These are phyloP conservation scores for Pseudococcus viburni DNA, from an alignment of 2,888 invertebrate species.

Conservation along the genomic window DNA sequence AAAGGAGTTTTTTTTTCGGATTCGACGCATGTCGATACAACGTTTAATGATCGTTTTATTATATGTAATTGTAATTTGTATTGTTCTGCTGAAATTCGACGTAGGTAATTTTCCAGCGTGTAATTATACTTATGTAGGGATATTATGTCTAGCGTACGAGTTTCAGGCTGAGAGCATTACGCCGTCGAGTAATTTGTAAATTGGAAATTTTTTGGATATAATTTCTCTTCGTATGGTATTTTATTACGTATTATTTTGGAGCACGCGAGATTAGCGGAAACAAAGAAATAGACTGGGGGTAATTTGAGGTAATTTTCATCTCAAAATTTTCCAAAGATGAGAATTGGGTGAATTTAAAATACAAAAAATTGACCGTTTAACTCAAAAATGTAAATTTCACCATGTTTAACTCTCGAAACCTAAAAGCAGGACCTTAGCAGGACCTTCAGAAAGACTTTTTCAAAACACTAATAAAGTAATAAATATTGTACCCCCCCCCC, in stretches of 20 bases:
- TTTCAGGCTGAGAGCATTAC: neutral
- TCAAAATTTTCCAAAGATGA: too few species aligned
- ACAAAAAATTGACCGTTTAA: neutral
- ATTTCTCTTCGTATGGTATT: neutral
- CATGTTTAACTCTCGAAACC: too few species aligned
- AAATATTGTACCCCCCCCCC: too few species aligned
- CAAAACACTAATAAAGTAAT: too few species aligned
- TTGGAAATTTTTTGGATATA: neutral
- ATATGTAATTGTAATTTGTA: neutral
- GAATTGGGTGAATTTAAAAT: neutral
- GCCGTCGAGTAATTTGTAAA: neutral
- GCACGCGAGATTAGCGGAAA: neutral
- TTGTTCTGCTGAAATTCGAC: neutral
- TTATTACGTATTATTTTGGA: neutral
- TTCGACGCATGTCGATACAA: neutral
- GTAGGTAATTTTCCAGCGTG: neutral
- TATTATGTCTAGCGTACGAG: neutral
- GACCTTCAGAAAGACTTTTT: too few species aligned
- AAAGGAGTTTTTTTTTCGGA: neutral
- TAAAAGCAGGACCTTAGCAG: too few species aligned
- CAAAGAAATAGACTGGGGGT: too few species aligned
- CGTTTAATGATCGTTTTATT: conserved; percentile 14
- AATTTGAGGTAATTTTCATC: too few species aligned
- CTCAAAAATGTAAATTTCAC: neutral
- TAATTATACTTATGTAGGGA: neutral